Base-by-base conservation (phyloP, 2,888 invertebrate genomes). In the Anoncus sp. region DNA sequence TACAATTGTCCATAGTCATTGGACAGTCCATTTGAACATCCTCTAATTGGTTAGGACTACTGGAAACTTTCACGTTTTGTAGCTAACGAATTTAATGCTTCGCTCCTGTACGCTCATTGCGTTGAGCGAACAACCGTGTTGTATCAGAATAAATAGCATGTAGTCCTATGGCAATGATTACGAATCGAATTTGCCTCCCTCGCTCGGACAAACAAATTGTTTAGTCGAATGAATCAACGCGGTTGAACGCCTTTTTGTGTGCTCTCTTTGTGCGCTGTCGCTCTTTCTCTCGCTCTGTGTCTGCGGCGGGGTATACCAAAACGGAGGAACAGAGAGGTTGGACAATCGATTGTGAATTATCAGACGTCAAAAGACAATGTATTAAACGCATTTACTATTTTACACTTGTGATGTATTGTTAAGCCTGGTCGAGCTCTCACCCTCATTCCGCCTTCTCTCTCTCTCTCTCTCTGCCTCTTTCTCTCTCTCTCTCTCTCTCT, bases 141-240 rank as follows among this genome's bases (percentile, higher is more conserved):
- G 59, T 59, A 60, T 60, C n/a, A 49, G 40, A 60, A 59, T 60
- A 70, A 70, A 60, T 60, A 51, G 24, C 60, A n/a, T 38, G 47
- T 9, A 40, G 27, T 9, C 14, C 12, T n/a, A 12, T 31, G 27
- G 31, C 40, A 49, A 24, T 16, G 57, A 49, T 27, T 31, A 40
- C 12, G 49, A 66, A 43, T 49, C 27, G 47, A 51, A 27, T 65
- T 57, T 47, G 47, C 16, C 14, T 22, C 38, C 20, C 51, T 27
- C 49, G 27, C 27, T 59, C 20, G 49, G 3, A 40, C 73, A 66
- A 62, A 65, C 66, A 65, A 59, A 73, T 66, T 43, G 65, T 74
- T 60, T 74, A 66, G 51, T 40, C 38, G 59, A 43, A 38, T 53
- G 12, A 60, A 66, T 66, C 43, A 66, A 51, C 59, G 5, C 47